Evolutionary conservation across 1,140 invertebrate genomes (phyloP), one percentile per base, ranked within the genome.

Genomic region (Nymphalis io): DNA sequence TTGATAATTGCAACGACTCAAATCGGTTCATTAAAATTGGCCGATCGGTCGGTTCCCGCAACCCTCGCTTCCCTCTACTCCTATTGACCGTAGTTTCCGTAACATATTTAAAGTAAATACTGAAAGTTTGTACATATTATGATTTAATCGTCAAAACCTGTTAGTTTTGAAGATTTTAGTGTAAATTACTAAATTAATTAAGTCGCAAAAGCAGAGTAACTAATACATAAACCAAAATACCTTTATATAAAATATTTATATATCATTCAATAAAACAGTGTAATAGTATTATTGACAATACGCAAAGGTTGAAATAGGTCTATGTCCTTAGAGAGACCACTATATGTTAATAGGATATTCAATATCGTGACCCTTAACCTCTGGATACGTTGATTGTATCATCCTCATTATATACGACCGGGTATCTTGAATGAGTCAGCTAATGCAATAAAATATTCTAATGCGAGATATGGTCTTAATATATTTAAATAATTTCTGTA

Each of bases 281-380:
- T 21, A 51, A 18, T 55, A 55, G 51, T 55, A 23, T 55, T 51
- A 51, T 63, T 60, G 27, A 23, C 23, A 60, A 53, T 48, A 67
- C 46, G 39, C 55, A 66, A 66, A 68, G 60, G 66, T 61, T 57
- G 63, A 40, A 51, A 70, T 66, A 71, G 60, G 63, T 66, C 58
- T 40, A 48, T 61, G 66, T 61, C 60, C 38, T 66, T 42, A 40
- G 21, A 64, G 60, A 33, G 65, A 55, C 48, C 62, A 65, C 69
- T 71, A 39, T 71, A 71, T 71, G 69, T 61, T 64, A 71, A 71
- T 71, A 38, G 63, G 69, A 46, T 66, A 71, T 71, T 71, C 61
- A 71, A 65, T 66, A 61, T 71, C 58, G 46, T 66, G 63, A 71
- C 69, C 23, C 23, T 40, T 66, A 44, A 71, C 69, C 68, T 66